phyloP scores from a whole-genome alignment of 2,797 vertebrate genomes.

The Acanthurus leucopareius region DNA sequence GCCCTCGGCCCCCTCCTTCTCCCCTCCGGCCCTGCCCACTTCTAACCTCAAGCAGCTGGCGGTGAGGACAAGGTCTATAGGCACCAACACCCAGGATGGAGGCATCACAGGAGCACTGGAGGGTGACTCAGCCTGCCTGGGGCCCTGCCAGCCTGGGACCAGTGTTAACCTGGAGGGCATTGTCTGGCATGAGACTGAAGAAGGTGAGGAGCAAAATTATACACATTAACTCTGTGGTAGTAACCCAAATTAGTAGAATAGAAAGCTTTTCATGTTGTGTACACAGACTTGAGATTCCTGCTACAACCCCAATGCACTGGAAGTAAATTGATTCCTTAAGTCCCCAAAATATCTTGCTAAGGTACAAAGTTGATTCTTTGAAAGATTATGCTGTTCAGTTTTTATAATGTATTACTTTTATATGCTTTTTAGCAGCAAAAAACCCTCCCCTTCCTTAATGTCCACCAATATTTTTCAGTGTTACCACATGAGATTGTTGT shows the following conservation, averaged over 20 bases:
- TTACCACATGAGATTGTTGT: too few species aligned
- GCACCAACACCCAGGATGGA: slow-evolving; percentile 95
- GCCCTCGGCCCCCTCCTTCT: slow-evolving; percentile 66
- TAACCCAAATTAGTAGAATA: too few species aligned
- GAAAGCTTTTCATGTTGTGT: not conserved
- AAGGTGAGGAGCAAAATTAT: slow-evolving; percentile 86
- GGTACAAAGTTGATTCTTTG: too few species aligned
- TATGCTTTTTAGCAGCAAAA: too few species aligned
- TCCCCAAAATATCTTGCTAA: too few species aligned
- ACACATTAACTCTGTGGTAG: too few species aligned
- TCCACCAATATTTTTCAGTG: too few species aligned
- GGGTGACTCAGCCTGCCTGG: slow-evolving; percentile 92
- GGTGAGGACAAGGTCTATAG: slow-evolving; percentile 95
- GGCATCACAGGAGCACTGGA: slow-evolving; percentile 82
- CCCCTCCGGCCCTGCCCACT: slow-evolving; percentile 87
- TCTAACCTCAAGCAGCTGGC: slow-evolving; percentile 91
- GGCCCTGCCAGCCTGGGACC: slow-evolving; percentile 97
- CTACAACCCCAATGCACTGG: not conserved
- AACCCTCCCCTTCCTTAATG: too few species aligned
- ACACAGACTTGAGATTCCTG: not conserved
- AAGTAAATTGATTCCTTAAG: not conserved
- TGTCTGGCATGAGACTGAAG: slow-evolving; percentile 99
- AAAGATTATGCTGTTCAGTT: too few species aligned
- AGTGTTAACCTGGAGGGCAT: slow-evolving; percentile 99
- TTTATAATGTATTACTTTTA: too few species aligned